These are phyloP conservation scores for Atherinosoma microstoma DNA, from an alignment of 2,797 vertebrate species.

Conservation along the genomic window DNA sequence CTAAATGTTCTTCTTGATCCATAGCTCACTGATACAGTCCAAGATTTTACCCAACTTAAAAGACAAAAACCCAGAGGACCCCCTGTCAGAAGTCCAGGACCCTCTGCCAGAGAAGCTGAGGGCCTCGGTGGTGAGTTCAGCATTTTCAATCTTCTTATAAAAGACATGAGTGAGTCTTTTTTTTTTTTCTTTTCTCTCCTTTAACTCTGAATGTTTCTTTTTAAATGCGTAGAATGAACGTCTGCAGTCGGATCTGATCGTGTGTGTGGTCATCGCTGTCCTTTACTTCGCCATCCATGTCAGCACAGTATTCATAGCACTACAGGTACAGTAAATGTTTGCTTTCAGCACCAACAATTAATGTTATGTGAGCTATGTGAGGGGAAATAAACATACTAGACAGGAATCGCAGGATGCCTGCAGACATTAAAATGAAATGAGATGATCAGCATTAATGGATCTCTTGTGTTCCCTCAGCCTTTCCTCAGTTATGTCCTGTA, in stretches of 20 bases:
- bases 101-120: conserved; percentile 97
- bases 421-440: not conserved
- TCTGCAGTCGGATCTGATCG: conserved; percentile 96
- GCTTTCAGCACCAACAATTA: not conserved
- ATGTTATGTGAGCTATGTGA: not conserved
- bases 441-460: not conserved
- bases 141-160: not conserved
- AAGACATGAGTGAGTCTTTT: not conserved
- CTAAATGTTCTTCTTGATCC: conserved; percentile 29
- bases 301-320: conserved; percentile 97
- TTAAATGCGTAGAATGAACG: conserved; percentile 89
- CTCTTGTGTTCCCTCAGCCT: conserved; percentile 82
- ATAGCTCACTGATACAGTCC: conserved; percentile 94
- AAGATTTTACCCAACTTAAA: conserved; percentile 94
- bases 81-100: conserved; percentile 95
- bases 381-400: not conserved
- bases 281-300: conserved; percentile 99
- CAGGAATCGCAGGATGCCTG: not conserved
- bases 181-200: not conserved
- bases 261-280: conserved; percentile 94
- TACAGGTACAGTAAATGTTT: conserved; percentile 86
- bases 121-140: conserved; percentile 92
- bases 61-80: conserved; percentile 98
- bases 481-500: conserved; percentile 96
- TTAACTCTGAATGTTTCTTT: conserved; percentile 25